These are phyloP conservation scores for Asbolus verrucosus DNA, from an alignment of 1,140 invertebrate species.

Conservation along the genomic window DNA sequence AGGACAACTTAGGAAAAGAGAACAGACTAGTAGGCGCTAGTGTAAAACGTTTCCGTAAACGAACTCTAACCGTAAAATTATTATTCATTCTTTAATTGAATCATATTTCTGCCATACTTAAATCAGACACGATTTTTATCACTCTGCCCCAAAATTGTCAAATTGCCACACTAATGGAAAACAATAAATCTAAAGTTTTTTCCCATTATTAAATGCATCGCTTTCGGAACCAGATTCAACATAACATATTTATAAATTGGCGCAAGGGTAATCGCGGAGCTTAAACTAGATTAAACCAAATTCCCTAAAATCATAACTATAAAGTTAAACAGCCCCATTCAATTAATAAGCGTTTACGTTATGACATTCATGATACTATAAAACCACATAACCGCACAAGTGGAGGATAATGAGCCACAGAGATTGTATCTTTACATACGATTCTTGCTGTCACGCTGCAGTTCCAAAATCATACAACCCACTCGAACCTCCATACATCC, in stretches of 20 bases:
- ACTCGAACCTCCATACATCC: too few species aligned
- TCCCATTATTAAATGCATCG: background rate
- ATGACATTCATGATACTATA: constrained; percentile 26
- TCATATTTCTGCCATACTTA: constrained; percentile 3
- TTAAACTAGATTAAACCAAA: constrained; percentile 34
- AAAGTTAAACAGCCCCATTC: constrained; percentile 34
- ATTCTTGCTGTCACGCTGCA: background rate
- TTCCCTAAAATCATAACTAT: constrained; percentile 33
- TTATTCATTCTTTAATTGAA: constrained; percentile 34
- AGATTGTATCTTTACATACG: constrained; percentile 12
- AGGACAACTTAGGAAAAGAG: constrained; percentile 31
- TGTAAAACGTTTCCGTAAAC: constrained; percentile 37
- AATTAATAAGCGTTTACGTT: constrained; percentile 37
- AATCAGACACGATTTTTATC: constrained; percentile 22
- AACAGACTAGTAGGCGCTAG: constrained; percentile 36
- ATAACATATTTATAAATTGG: constrained; percentile 28
- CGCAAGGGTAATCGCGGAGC: constrained; percentile 9
- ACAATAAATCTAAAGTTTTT: background rate
- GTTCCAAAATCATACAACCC: too few species aligned
- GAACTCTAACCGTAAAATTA: constrained; percentile 27
- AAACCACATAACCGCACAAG: constrained; percentile 16
- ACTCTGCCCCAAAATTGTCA: constrained; percentile 7
- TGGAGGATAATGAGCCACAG: constrained; percentile 11
- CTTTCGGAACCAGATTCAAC: background rate
- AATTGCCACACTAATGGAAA: constrained; percentile 17